Evolutionary conservation across 2,113 vertebrate genomes (phyloP).

Genomic region (Cynoglossus semilaevis): DNA sequence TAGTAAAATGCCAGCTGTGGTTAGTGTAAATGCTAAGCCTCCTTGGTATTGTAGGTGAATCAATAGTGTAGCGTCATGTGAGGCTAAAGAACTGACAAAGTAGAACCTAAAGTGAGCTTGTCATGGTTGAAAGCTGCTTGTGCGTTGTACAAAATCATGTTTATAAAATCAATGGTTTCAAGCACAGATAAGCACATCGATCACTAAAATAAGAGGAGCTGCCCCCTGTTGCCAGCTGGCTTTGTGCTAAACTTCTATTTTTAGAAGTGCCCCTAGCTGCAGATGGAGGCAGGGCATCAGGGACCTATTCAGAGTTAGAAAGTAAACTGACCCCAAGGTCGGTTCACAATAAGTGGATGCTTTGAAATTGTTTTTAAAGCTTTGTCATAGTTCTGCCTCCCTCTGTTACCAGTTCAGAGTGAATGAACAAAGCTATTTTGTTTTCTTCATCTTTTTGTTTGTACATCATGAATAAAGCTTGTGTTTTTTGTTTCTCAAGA

Average conservation of each 20-base stretch:
- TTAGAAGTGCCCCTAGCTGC: conserved; percentile 66
- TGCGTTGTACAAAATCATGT: conserved; percentile 41
- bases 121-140: conserved; percentile 38
- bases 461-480: conserved; percentile 15
- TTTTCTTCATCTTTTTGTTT: conserved; percentile 2
- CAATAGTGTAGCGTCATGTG: conserved; percentile 25
- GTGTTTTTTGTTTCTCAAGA: not conserved
- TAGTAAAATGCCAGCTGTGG: conserved; percentile 23
- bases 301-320: conserved; percentile 69
- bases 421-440: conserved; percentile 18
- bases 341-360: conserved; percentile 48
- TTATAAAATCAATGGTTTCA: conserved; percentile 76
- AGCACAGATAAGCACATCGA: conserved; percentile 67
- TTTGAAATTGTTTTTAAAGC: conserved; percentile 32
- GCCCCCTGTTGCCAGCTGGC: conserved; percentile 65
- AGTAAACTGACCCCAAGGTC: conserved; percentile 69
- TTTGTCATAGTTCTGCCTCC: conserved; percentile 10
- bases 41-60: conserved; percentile 19
- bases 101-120: conserved; percentile 22
- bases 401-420: conserved; percentile 17
- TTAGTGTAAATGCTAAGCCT: conserved; percentile 31
- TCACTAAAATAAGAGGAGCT: conserved; percentile 60
- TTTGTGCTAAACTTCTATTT: conserved; percentile 61
- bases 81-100: conserved; percentile 17
- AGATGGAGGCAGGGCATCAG: conserved; percentile 59